These are phyloP conservation scores for Leucoraja ocellata DNA, from an alignment of 2,797 vertebrate genomes.

Conservation along the genomic window DNA sequence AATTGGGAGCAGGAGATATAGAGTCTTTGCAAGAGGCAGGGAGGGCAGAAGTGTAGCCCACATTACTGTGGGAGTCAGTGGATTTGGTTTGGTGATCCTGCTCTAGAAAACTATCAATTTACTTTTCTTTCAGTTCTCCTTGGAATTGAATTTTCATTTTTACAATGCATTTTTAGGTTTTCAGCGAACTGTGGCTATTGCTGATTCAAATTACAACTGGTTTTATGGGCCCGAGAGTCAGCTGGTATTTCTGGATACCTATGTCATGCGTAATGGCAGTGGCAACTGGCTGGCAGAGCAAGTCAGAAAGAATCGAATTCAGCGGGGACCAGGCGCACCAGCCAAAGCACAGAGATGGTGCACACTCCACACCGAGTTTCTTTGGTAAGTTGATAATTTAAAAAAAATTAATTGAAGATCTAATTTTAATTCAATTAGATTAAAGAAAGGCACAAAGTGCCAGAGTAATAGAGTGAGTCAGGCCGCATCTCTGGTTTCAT, in stretches of 20 bases:
- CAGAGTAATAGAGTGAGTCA: too few species aligned
- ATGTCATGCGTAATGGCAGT: conserved; percentile 90
- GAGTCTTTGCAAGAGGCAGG: too few species aligned
- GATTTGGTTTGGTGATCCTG: too few species aligned
- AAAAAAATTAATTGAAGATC: too few species aligned
- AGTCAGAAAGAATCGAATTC: conserved; percentile 78
- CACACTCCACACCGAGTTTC: conserved; percentile 94
- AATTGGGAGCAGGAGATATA: too few species aligned
- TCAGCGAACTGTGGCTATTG: conserved; percentile 88
- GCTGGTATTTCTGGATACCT: conserved; percentile 90
- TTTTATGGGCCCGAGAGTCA: conserved; percentile 98
- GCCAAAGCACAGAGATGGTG: conserved; percentile 95
- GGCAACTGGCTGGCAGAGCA: conserved; percentile 91
- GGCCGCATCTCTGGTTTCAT: too few species aligned
- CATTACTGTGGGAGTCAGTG: too few species aligned
- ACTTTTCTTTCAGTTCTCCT: neutral
- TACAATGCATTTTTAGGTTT: conserved; percentile 65
- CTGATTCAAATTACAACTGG: conserved; percentile 99
- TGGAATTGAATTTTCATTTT: neutral
- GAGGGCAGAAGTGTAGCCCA: too few species aligned
- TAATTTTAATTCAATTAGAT: too few species aligned
- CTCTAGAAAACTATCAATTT: neutral
- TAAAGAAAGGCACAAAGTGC: too few species aligned
- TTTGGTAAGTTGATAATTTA: conserved; percentile 70
- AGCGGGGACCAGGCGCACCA: conserved; percentile 80